phyloP scores from a whole-genome alignment of 2,113 vertebrate species.

The Myrmecophaga tridactyla region DNA sequence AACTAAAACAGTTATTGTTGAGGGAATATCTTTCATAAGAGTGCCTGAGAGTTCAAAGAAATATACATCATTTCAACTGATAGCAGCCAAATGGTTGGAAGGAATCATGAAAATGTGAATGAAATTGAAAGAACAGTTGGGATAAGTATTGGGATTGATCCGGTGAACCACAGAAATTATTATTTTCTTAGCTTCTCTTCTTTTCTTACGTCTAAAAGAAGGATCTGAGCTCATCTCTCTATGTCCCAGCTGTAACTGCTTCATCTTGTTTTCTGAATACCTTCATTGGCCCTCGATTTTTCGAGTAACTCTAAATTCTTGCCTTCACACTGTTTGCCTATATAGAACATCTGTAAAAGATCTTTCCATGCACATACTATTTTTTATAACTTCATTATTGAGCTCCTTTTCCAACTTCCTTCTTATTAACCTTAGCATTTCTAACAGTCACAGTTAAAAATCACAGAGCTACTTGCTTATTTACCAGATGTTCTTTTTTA shows the following conservation, averaged over 20 bases:
- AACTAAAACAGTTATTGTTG: conserved; percentile 65
- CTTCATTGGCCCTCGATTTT: conserved; percentile 41
- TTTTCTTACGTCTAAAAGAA: conserved; percentile 45
- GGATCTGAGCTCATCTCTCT: conserved; percentile 46
- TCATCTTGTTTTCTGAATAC: conserved; percentile 43
- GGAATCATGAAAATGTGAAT: conserved; percentile 73
- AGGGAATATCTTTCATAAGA: conserved; percentile 70
- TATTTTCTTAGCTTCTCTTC: conserved; percentile 50
- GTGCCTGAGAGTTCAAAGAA: conserved; percentile 57
- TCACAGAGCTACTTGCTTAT: conserved; percentile 10
- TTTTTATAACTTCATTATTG: neutral
- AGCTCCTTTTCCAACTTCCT: neutral
- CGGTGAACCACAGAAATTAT: conserved; percentile 43
- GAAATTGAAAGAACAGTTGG: conserved; percentile 35
- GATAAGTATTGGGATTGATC: neutral
- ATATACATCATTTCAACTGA: conserved; percentile 67
- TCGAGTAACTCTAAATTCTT: conserved; percentile 56
- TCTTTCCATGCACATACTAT: neutral
- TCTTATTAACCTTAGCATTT: conserved; percentile 28
- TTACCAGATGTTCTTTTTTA: neutral
- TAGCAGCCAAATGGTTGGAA: conserved; percentile 68
- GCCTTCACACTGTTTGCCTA: conserved; percentile 46
- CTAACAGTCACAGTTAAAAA: conserved; percentile 32
- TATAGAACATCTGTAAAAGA: conserved; percentile 13
- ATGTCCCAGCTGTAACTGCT: conserved; percentile 61